These are phyloP conservation scores for Cecidostiba fungosa DNA, from an alignment of 2,888 invertebrate species.

Conservation along the genomic window DNA sequence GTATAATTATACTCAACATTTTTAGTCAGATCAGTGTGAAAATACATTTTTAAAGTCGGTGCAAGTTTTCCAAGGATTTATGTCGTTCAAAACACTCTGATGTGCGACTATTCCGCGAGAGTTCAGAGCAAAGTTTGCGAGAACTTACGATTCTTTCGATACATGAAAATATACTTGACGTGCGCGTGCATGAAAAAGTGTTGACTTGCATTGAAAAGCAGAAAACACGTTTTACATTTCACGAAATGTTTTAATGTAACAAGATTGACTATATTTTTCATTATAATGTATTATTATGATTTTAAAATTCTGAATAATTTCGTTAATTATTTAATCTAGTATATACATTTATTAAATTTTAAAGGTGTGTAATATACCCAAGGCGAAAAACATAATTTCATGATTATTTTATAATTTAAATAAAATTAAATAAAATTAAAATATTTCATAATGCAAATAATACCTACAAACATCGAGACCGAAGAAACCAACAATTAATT, in stretches of 20 bases:
- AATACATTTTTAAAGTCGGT: background rate
- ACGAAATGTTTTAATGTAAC: too few relatives aligned
- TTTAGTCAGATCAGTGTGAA: too few relatives aligned
- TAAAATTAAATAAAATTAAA: too few relatives aligned
- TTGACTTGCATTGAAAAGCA: background rate
- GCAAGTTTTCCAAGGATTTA: slow-evolving; percentile 8
- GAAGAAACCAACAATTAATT: slow-evolving; percentile 38
- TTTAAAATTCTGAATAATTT: background rate
- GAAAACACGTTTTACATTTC: background rate
- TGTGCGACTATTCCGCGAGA: background rate
- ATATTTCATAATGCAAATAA: background rate
- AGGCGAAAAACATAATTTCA: too few relatives aligned
- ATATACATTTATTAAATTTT: background rate
- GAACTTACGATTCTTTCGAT: slow-evolving; percentile 22
- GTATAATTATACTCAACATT: too few relatives aligned
- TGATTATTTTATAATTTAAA: too few relatives aligned
- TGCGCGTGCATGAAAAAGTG: background rate
- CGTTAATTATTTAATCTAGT: background rate
- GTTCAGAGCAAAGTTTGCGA: background rate
- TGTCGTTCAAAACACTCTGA: slow-evolving; percentile 17
- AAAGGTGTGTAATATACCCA: too few relatives aligned
- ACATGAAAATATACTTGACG: slow-evolving; percentile 12
- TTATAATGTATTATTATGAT: background rate
- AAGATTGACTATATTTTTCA: too few relatives aligned
- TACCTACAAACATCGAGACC: background rate